These are phyloP conservation scores for Cydia pomonella DNA, from an alignment of 1,140 invertebrate genomes.

Conservation along the genomic window DNA sequence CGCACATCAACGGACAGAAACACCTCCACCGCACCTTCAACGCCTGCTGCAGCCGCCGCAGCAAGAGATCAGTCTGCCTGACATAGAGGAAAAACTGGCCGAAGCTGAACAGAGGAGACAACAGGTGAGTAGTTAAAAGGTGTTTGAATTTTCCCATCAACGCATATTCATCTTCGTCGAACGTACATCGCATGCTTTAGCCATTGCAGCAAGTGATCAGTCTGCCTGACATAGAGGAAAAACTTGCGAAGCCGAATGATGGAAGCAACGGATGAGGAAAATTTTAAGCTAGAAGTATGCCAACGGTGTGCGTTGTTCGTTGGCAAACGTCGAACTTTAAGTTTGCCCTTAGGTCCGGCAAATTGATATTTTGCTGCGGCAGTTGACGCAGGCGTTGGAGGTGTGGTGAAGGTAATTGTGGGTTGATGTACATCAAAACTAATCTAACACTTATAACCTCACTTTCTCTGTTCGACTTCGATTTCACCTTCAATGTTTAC, in stretches of 20 bases:
- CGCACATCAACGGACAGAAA: slow-evolving; percentile 67
- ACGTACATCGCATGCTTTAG: slow-evolving; percentile 82
- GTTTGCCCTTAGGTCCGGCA: no score
- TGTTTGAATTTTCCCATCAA: slow-evolving; percentile 36
- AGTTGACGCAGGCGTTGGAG: no score
- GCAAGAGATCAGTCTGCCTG: slow-evolving; percentile 80
- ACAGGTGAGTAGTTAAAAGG: slow-evolving; percentile 41
- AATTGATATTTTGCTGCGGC: no score
- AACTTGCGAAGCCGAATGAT: slow-evolving; percentile 84
- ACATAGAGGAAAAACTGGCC: slow-evolving; percentile 85
- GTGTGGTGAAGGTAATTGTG: no score
- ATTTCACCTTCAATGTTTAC: no score
- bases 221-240: slow-evolving; percentile 84
- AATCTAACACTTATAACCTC: no score
- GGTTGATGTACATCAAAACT: no score
- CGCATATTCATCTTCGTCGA: slow-evolving; percentile 82
- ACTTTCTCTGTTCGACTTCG: no score
- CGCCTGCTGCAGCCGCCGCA: slow-evolving; percentile 78
- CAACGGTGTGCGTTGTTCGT: no score
- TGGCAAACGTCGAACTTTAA: no score
- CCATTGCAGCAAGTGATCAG: slow-evolving; percentile 76
- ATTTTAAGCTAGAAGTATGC: not conserved
- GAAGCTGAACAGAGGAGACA: slow-evolving; percentile 84
- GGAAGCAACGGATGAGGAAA: not conserved
- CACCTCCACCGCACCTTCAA: slow-evolving; percentile 84